A percentile compares a stretch with the other conserved stretches of the same genome.
phyloP scores from a whole-genome alignment of 1,140 invertebrate genomes.

The Diploscapter pachys region DNA sequence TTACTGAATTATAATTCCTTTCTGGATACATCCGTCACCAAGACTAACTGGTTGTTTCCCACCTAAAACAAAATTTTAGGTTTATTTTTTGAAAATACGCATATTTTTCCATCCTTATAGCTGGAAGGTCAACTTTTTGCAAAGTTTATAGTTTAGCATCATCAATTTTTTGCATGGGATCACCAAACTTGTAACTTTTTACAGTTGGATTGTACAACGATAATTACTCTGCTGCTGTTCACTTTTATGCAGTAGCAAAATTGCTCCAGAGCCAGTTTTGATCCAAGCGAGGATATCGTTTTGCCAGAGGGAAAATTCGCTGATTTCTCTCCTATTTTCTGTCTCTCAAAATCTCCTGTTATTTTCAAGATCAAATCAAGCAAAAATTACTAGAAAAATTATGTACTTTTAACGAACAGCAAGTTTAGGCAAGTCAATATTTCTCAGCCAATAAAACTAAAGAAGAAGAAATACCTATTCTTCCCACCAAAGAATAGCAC shows the following conservation, averaged over 20 bases:
- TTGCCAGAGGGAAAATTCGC: not conserved
- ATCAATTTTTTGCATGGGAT: too few species aligned
- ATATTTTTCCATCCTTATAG: not conserved
- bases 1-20: slow-evolving; percentile 65
- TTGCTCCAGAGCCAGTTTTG: slow-evolving; percentile 2
- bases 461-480: slow-evolving; percentile 29
- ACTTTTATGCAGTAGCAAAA: not conserved
- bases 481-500: slow-evolving; percentile 46
- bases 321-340: too few species aligned
- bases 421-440: too few species aligned
- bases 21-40: slow-evolving; percentile 47
- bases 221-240: not conserved
- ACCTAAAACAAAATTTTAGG: slow-evolving; percentile 38
- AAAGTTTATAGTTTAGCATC: too few species aligned
- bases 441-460: not conserved
- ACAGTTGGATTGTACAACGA: too few species aligned
- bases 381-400: too few species aligned
- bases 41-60: slow-evolving; percentile 56
- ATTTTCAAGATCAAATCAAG: too few species aligned
- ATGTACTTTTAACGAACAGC: too few species aligned
- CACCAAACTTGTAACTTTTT: too few species aligned
- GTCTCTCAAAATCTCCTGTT: too few species aligned
- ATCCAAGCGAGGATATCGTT: slow-evolving; percentile 7
- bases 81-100: not conserved
- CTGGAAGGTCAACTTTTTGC: slow-evolving; percentile 12